These are phyloP conservation scores for Pampus argenteus DNA, from an alignment of 2,797 vertebrate species.

Conservation along the genomic window DNA sequence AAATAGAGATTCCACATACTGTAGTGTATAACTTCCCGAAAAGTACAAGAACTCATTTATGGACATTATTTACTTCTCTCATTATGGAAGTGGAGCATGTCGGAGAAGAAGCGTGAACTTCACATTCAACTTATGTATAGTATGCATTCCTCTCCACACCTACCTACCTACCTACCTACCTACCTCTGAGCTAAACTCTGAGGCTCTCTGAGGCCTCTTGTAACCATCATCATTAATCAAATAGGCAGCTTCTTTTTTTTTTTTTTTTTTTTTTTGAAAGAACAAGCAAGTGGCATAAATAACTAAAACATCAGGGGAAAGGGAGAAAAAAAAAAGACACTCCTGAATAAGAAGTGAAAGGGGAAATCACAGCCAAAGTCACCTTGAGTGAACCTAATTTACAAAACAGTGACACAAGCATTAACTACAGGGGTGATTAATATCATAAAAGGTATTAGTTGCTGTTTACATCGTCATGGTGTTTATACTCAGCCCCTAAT, in stretches of 20 bases:
- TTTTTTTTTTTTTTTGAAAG: slow-evolving; percentile 48
- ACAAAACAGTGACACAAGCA: slow-evolving; percentile 52
- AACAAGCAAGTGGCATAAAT: slow-evolving; percentile 76
- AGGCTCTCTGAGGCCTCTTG: slow-evolving; percentile 49
- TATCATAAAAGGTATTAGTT: slow-evolving; percentile 48
- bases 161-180: slow-evolving; percentile 65
- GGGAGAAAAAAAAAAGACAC: slow-evolving; percentile 7
- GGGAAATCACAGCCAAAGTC: slow-evolving; percentile 70
- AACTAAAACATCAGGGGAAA: slow-evolving; percentile 68
- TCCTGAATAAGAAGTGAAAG: slow-evolving; percentile 46
- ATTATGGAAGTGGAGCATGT: slow-evolving; percentile 70
- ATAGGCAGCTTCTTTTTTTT: slow-evolving; percentile 61
- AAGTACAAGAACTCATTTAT: slow-evolving; percentile 35
- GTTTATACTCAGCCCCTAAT: slow-evolving; percentile 47
- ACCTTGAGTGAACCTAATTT: slow-evolving; percentile 74
- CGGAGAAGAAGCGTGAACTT: slow-evolving; percentile 30
- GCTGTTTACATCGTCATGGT: slow-evolving; percentile 62
- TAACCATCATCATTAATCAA: slow-evolving; percentile 80
- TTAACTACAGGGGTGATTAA: slow-evolving; percentile 63
- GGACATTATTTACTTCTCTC: slow-evolving; percentile 61
- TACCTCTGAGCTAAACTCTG: slow-evolving; percentile 67
- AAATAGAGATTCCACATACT: slow-evolving; percentile 17
- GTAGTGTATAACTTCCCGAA: slow-evolving; percentile 16
- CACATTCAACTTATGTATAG: slow-evolving; percentile 45
- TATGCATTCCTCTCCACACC: slow-evolving; percentile 39